These are phyloP conservation scores for Tiliqua scincoides DNA, from an alignment of 2,113 vertebrate genomes.

Conservation along the genomic window DNA sequence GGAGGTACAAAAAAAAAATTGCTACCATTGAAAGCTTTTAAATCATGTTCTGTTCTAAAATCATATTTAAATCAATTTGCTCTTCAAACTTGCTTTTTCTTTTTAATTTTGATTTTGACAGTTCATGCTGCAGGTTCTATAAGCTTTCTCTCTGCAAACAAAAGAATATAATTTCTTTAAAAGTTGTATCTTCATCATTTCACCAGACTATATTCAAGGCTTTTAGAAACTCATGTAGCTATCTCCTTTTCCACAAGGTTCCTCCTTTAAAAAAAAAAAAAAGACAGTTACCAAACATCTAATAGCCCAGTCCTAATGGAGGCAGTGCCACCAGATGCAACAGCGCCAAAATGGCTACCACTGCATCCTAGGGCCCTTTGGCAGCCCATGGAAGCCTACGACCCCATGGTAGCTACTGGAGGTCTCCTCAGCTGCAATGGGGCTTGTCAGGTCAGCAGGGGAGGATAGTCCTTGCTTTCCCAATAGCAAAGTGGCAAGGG, in stretches of 20 bases:
- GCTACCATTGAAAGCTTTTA: background rate
- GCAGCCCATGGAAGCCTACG: no score
- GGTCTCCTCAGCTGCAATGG: no score
- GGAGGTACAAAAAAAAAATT: background rate
- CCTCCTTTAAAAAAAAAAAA: no score
- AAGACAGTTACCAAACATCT: background rate
- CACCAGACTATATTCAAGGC: background rate
- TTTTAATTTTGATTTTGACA: background rate
- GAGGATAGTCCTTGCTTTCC: no score
- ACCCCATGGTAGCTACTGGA: no score
- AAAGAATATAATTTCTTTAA: background rate
- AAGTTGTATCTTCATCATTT: background rate
- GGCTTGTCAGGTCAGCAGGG: no score
- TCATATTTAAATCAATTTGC: conserved; percentile 20
- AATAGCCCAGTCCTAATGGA: no score
- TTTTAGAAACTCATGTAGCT: background rate
- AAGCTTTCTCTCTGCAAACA: background rate
- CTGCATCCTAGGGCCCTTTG: no score
- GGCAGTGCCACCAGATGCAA: no score
- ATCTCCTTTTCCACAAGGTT: background rate
- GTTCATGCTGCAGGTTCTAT: background rate
- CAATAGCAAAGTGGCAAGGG: no score
- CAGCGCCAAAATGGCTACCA: no score
- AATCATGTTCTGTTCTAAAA: background rate
- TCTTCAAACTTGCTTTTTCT: background rate